Evolutionary conservation across 1,140 invertebrate genomes (phyloP).

Genomic region (Diabrotica virgifera): DNA sequence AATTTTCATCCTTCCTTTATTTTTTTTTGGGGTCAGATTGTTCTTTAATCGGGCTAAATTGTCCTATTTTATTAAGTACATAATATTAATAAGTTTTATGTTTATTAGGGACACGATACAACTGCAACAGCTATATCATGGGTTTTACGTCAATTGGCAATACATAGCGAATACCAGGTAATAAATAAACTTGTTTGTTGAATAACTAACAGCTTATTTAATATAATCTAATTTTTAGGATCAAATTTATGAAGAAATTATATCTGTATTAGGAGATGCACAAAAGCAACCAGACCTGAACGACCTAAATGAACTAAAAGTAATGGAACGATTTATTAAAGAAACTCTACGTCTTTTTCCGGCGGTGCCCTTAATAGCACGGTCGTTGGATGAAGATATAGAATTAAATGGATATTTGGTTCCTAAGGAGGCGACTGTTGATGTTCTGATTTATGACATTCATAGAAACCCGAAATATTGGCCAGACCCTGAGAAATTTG

Average conservation of each 20-base stretch:
- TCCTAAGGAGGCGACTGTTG: background rate
- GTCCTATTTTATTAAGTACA: background rate
- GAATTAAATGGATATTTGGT: constrained; percentile 4
- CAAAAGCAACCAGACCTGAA: constrained; percentile 55
- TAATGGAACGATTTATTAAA: constrained; percentile 65
- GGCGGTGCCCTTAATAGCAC: constrained; percentile 63
- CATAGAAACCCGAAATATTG: constrained; percentile 47
- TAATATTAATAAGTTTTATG: background rate
- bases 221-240: constrained; percentile 56
- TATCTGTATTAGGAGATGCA: constrained; percentile 39
- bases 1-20: too few species aligned
- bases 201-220: too few species aligned
- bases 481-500: constrained; percentile 62
- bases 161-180: constrained; percentile 9
- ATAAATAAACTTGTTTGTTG: background rate
- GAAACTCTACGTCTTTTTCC: constrained; percentile 64
- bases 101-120: constrained; percentile 11
- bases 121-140: constrained; percentile 6
- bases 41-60: too few species aligned
- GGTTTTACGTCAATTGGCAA: constrained; percentile 4
- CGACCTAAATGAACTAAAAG: constrained; percentile 61
- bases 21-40: too few species aligned
- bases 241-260: constrained; percentile 48
- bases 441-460: constrained; percentile 28
- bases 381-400: constrained; percentile 53